Conservation (phyloP, 2,797 vertebrate species). For the Peromyscus aztecus region DNA sequence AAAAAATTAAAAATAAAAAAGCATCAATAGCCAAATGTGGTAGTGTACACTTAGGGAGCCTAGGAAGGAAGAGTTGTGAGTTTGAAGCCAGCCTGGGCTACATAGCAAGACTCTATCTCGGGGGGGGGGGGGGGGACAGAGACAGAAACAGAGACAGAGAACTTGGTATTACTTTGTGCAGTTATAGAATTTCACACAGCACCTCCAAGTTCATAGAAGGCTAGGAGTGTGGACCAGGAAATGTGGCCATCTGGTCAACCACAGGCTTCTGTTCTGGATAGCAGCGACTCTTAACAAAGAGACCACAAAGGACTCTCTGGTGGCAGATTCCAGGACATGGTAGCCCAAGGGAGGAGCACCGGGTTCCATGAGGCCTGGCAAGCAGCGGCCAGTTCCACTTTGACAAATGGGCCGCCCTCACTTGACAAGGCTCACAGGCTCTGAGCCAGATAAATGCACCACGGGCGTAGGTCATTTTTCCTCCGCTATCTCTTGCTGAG, state of each 20-base stretch:
- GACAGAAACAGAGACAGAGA: rapidly evolving
- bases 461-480: slow-evolving; percentile 38
- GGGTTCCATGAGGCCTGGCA: neutral
- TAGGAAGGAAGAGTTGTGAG: neutral
- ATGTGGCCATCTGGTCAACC: rapidly evolving
- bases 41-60: neutral
- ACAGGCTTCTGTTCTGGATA: rapidly evolving
- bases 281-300: too few species aligned
- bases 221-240: rapidly evolving
- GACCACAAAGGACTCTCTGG: neutral
- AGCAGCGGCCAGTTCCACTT: neutral
- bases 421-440: neutral
- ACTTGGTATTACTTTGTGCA: rapidly evolving
- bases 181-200: rapidly evolving
- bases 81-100: neutral
- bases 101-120: neutral
- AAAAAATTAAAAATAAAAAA: neutral
- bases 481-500: slow-evolving; percentile 54
- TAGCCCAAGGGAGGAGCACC: neutral
- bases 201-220: neutral
- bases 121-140: too few species aligned
- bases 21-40: neutral
- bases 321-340: neutral
- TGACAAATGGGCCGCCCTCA: neutral
- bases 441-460: slow-evolving; percentile 59